Conservation (phyloP, 2,797 vertebrate genomes). For the Anguilla marmorata region DNA sequence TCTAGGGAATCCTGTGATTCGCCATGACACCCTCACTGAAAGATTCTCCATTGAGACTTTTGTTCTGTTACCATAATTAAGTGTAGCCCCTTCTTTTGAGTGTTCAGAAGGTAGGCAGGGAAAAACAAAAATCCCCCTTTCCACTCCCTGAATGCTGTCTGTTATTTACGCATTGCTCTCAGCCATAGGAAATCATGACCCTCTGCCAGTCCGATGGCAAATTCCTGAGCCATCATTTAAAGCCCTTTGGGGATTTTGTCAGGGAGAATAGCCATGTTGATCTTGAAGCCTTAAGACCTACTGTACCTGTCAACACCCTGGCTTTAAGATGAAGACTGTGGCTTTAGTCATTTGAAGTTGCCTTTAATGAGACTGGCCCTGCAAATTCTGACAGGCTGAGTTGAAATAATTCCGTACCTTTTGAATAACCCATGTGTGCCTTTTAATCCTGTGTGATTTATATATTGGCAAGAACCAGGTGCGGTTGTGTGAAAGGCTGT, state of each 20-base stretch:
- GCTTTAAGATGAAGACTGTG: conserved; percentile 66
- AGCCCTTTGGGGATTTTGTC: conserved; percentile 63
- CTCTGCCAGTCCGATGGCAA: conserved; percentile 49
- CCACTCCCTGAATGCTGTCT: conserved; percentile 17
- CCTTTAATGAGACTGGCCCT: conserved; percentile 62
- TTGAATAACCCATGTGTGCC: conserved; percentile 67
- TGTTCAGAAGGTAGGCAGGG: conserved; percentile 36
- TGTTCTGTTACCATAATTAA: conserved; percentile 50
- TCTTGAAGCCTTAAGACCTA: conserved; percentile 71
- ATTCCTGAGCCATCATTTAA: conserved; percentile 46
- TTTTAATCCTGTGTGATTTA: conserved; percentile 63
- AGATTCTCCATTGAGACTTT: conserved; percentile 50
- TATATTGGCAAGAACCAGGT: conserved; percentile 54
- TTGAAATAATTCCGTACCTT: conserved; percentile 71
- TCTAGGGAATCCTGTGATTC: conserved; percentile 60
- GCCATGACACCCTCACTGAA: conserved; percentile 56
- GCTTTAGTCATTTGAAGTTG: conserved; percentile 76
- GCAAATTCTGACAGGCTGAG: conserved; percentile 65
- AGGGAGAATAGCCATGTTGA: conserved; percentile 69
- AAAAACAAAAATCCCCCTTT: not conserved
- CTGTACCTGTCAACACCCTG: conserved; percentile 72
- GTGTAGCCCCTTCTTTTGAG: conserved; percentile 28
- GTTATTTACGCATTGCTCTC: conserved; percentile 39
- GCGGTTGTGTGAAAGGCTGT: not conserved
- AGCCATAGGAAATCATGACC: conserved; percentile 44